Evolutionary conservation across 2,797 vertebrate species (phyloP), one percentile per base, ranked within the genome.

Genomic region (Myotis findleyi): DNA sequence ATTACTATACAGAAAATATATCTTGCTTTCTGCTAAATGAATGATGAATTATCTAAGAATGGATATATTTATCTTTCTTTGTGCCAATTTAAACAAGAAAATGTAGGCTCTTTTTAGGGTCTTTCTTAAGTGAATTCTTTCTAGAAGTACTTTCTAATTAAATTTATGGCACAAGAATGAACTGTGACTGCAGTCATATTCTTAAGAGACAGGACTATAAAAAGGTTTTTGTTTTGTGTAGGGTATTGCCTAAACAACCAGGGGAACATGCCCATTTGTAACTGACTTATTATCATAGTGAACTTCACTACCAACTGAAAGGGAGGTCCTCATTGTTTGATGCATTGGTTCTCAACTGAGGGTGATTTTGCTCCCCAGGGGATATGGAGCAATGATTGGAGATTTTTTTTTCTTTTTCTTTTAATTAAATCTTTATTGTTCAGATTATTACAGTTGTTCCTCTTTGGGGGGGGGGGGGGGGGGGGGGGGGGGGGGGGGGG

Each of bases 81-180:
- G 18, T 17, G 68, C 25, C 72, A 38, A 66, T 51, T 89, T 75
- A 75, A 75, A 57, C 16, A 88, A 66, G 16, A 51, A 62, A 80
- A 30, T 49, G 17, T 14, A 82, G 14, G 51, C 53, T 87, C 72
- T 72, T 75, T 53, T 53, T n/a, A 55, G n/a, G 30, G 72, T 85
- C 59, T 85, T 84, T 68, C 47, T 49, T 71, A 51, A 71, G 36
- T 76, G 30, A 93, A 38, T 68, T 72, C 47, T 76, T 66, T 81
- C 76, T 81, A 72, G 55, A 93, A 64, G 72, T 53, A 21, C 21
- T 73, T 93, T 87, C 75, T 87, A 87, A 73, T 62, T 81, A 87
- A 51, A 87, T 41, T 53, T 53, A 87, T 72, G 20, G n/a, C 33
- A 27, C 2, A 72, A 80, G 33, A 72, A 53, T 72, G 53, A 62